Evolutionary conservation across 2,113 vertebrate genomes (phyloP), one percentile per base, ranked within the genome.

Genomic region (Psittacara wagleri): DNA sequence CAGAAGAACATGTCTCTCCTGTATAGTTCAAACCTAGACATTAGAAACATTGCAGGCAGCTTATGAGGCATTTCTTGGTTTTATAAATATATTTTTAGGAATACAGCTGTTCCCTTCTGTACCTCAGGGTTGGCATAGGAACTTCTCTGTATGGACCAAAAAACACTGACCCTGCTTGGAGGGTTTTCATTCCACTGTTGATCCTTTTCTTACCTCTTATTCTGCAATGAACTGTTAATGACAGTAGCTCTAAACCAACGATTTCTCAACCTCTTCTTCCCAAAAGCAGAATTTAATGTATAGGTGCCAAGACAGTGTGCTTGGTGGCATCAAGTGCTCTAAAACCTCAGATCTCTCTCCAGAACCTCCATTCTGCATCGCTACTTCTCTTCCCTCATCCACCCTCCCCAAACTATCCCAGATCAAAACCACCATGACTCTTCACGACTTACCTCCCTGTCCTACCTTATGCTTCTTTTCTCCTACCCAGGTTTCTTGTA

Each of bases 161-260:
- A 31, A 7, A 1, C 24, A 37, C 2, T 27, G 11, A 68, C 35
- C 6, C 52, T 83, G 25, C 35, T 79, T 4, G 2, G 17, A 17
- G 13, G 16, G 24, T 41, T 68, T 63, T 43, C 46, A 59, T 29
- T 12, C 11, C 51, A 31, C 7, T 37, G 9, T 11, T 41, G 11
- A 68, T 39, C 18, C 19, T 4, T 37, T 79, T 62, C 23, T 90
- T 33, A 51, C 0, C 0, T 23, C 8, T 43, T 55, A 49, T 11
- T 64, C 57, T 73, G 44, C 39, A 83, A 78, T 23, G 29, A 81
- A n/a, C 39, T 11, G 6, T 6, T 88, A 48, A 67, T 8, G 52
- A 39, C 59, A 83, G 33, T 24, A 69, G 19, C 29, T 74, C 35
- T 76, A 83, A 78, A 72, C 5, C 7, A 77, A 13, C 9, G 66